These are phyloP conservation scores for Chaetoderma sp. DNA, from an alignment of 2,888 invertebrate genomes.

Conservation along the genomic window DNA sequence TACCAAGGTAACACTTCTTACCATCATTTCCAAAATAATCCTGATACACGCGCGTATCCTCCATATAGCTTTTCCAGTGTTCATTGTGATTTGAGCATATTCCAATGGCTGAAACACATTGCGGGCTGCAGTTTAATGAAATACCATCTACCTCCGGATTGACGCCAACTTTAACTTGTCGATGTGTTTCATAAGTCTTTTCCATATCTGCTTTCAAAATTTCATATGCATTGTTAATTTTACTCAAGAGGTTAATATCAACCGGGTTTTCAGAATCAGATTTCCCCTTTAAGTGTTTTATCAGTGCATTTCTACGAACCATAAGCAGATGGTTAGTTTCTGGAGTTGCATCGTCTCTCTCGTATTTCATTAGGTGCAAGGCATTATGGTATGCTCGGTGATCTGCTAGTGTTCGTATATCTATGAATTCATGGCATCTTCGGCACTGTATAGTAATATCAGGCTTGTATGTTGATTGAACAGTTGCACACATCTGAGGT, in stretches of 20 bases:
- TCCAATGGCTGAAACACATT: conserved; percentile 52
- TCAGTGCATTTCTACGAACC: conserved; percentile 48
- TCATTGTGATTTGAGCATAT: conserved; percentile 55
- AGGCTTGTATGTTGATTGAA: no score
- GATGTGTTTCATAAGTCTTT: conserved; percentile 51
- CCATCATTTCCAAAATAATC: conserved; percentile 63
- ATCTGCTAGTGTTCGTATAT: conserved; percentile 47
- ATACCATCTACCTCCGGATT: conserved; percentile 51
- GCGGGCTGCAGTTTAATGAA: conserved; percentile 53
- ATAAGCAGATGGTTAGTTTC: conserved; percentile 46
- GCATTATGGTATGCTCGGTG: conserved; percentile 60
- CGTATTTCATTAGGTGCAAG: conserved; percentile 48
- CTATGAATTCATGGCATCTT: conserved; percentile 50
- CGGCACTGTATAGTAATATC: conserved; percentile 59
- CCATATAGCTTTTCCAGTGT: conserved; percentile 64
- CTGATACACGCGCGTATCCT: conserved; percentile 62
- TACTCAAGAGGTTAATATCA: conserved; percentile 37
- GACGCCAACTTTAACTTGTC: conserved; percentile 48
- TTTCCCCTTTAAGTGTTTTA: conserved; percentile 44
- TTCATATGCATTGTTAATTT: conserved; percentile 62
- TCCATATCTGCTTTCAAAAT: conserved; percentile 59
- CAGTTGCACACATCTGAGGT: no score
- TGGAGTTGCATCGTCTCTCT: conserved; percentile 39
- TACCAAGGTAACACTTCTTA: conserved; percentile 59
- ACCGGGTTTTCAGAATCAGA: conserved; percentile 39